These are phyloP conservation scores for Philhelius pedissequus DNA, from an alignment of 2,888 invertebrate species.

Conservation along the genomic window DNA sequence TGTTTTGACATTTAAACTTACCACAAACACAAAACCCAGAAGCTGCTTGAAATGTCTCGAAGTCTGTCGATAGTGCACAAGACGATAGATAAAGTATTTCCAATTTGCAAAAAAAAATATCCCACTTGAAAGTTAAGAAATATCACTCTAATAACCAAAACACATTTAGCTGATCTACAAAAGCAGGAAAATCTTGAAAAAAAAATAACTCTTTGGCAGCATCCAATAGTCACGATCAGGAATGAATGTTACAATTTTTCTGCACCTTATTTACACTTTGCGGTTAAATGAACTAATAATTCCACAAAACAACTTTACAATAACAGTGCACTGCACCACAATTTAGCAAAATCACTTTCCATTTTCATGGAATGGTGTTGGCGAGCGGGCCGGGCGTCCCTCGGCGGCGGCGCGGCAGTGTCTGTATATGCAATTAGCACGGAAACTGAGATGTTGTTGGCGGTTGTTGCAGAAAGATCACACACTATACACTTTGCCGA, in stretches of 20 bases:
- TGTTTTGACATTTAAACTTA: slow-evolving; percentile 1
- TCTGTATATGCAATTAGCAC: slow-evolving; percentile 24
- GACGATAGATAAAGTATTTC: background rate
- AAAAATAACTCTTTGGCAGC: background rate
- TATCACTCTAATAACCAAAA: background rate
- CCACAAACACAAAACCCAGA: background rate
- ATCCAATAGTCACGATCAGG: slow-evolving; percentile 16
- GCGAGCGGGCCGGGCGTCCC: background rate
- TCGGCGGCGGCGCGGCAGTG: background rate
- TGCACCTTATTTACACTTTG: slow-evolving; percentile 52
- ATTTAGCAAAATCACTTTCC: slow-evolving; percentile 64
- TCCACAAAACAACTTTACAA: background rate
- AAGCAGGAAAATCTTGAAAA: background rate
- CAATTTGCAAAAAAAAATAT: background rate
- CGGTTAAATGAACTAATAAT: slow-evolving; percentile 57
- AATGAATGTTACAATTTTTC: slow-evolving; percentile 31
- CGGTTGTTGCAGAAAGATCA: slow-evolving; percentile 21
- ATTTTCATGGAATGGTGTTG: slow-evolving; percentile 30
- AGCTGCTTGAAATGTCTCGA: background rate
- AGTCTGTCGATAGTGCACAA: background rate
- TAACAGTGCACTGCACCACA: slow-evolving; percentile 34
- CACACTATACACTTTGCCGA: slow-evolving; percentile 16
- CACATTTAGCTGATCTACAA: background rate
- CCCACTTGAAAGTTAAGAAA: background rate
- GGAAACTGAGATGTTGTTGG: slow-evolving; percentile 18